phyloP scores from a whole-genome alignment of 1,140 invertebrate species.

The Neodiprion fabricii region DNA sequence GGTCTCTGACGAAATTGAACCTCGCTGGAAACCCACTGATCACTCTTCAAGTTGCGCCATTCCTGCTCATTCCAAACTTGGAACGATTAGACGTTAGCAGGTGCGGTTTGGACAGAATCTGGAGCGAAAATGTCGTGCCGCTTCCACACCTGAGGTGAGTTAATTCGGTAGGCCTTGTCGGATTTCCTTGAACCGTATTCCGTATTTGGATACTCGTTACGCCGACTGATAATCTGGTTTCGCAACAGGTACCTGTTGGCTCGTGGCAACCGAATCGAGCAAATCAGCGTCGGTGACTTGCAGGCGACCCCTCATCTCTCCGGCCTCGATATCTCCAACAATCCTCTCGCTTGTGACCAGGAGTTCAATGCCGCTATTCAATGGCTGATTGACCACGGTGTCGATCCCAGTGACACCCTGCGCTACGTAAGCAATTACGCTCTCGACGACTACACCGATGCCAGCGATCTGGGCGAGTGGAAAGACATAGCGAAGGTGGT shows the following conservation, averaged over 20 bases:
- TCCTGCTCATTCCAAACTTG: slow-evolving; percentile 65
- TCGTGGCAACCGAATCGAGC: slow-evolving; percentile 46
- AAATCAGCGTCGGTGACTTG: slow-evolving; percentile 54
- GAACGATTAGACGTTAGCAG: slow-evolving; percentile 70
- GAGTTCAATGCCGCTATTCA: slow-evolving; percentile 56
- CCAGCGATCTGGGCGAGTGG: slow-evolving; percentile 47
- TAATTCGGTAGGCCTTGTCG: slow-evolving; percentile 10
- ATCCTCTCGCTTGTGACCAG: slow-evolving; percentile 56
- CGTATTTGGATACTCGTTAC: background rate
- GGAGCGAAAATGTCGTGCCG: slow-evolving; percentile 61
- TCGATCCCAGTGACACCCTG: slow-evolving; percentile 45
- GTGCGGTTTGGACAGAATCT: slow-evolving; percentile 68
- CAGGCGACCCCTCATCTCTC: slow-evolving; percentile 51
- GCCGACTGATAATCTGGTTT: background rate
- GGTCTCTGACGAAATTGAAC: slow-evolving; percentile 68
- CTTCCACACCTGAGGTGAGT: slow-evolving; percentile 36
- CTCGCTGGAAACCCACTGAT: slow-evolving; percentile 74
- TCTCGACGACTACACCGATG: slow-evolving; percentile 20
- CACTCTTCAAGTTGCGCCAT: slow-evolving; percentile 69
- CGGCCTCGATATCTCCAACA: slow-evolving; percentile 53
- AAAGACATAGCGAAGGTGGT: slow-evolving; percentile 48
- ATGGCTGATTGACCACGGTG: slow-evolving; percentile 53
- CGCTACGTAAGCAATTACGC: slow-evolving; percentile 30
- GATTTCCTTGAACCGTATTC: background rate
- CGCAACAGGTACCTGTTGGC: slow-evolving; percentile 49